A percentile compares a stretch with the other conserved stretches of the same genome.
Conservation (phyloP, 2,888 invertebrate species). For the Graphium colonna region DNA sequence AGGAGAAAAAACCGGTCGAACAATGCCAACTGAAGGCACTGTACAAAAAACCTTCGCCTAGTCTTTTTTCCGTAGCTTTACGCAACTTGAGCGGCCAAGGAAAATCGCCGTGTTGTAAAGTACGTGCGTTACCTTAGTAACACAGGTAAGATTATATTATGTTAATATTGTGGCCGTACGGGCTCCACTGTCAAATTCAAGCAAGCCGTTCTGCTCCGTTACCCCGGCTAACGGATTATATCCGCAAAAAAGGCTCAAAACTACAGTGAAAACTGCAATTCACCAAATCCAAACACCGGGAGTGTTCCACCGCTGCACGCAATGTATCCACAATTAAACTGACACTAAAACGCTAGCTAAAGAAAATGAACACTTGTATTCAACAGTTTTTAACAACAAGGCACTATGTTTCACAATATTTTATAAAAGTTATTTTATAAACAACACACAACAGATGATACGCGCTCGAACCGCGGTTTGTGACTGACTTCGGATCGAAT, state of each 20-base stretch:
- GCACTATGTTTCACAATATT: conserved; percentile 41
- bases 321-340: conserved; percentile 24
- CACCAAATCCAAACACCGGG: conserved; percentile 10
- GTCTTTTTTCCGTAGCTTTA: conserved; percentile 19
- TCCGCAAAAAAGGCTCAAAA: conserved; percentile 55
- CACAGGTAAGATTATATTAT: not conserved
- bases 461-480: conserved; percentile 51
- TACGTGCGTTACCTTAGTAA: conserved; percentile 12
- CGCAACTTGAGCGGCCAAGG: conserved; percentile 5
- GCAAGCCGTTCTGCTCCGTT: conserved; percentile 51
- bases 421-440: conserved; percentile 36
- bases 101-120: conserved; percentile 5
- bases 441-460: conserved; percentile 51
- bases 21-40: not conserved
- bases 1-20: conserved; percentile 22
- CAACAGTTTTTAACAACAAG: conserved; percentile 24
- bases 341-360: conserved; percentile 28
- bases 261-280: conserved; percentile 39
- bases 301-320: not conserved
- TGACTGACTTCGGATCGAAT: conserved; percentile 70
- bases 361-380: conserved; percentile 21
- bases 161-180: not conserved
- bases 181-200: conserved; percentile 51
- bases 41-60: conserved; percentile 20
- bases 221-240: conserved; percentile 54